Base-by-base conservation (phyloP, 2,888 invertebrate genomes). In the Eupithecia dodoneata region DNA sequence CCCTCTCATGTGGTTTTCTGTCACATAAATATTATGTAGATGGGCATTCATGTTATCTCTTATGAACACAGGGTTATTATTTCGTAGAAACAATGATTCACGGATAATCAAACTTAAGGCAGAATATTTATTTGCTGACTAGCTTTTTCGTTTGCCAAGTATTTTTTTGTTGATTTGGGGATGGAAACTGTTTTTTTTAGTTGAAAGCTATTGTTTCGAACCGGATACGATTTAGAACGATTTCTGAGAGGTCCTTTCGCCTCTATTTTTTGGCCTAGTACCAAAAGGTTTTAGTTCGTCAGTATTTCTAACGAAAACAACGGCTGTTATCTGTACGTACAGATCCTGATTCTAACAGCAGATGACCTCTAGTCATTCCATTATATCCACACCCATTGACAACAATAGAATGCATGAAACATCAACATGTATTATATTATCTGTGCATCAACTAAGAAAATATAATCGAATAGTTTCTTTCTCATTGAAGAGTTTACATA, bases 331-430 rank as follows among this genome's bases (percentile, higher is more conserved):
- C 45, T 45, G 1, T 4, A 30, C 4, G 30, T 63, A 63, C 30
- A 30, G 30, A 12, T 18, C 12, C 63, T 30, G 18, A 10, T 4
- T 63, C 10, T 63, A 63, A 63, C 12, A 10, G 18, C 30, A 30
- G 10, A 63, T 63, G 65, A 45, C 44, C 70, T 70, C 70, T 65
- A 65, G 74, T 74, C 41, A 45, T 42, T 55, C 63, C 52, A 73
- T 77, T 73, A 75, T 73, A 71, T 75, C 70, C 71, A 71, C 73
- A 42, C 65, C 73, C 67, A 72, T 42, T 77, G n/a, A 74, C 44
- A 45, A 72, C 55, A 71, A 73, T 74, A 72, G 74, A 77, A 77
- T 70, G 72, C 74, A 72, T 65, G 72, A 30, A 30, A 30, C 30
- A 30, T 30, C 30, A 30, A 30, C 30, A n/a, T n/a, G n/a, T n/a